phyloP scores from a whole-genome alignment of 2,888 invertebrate species.

The Lottia gigantea region DNA sequence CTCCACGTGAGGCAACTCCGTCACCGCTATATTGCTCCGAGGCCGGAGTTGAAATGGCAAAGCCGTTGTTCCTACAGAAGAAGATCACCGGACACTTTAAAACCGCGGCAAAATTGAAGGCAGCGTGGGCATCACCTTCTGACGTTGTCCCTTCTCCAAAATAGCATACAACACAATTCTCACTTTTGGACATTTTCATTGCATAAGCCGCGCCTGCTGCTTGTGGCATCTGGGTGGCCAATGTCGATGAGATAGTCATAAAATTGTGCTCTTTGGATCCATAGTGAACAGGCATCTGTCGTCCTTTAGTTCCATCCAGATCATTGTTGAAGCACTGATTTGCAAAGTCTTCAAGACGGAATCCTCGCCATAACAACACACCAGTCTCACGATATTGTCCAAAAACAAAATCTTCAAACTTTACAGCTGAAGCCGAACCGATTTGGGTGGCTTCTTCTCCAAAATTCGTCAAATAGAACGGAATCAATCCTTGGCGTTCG shows the following conservation, averaged over 20 bases:
- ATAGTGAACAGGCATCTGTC: slow-evolving; percentile 99
- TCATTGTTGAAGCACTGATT: slow-evolving; percentile 97
- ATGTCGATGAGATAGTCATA: slow-evolving; percentile 94
- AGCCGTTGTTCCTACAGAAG: slow-evolving; percentile 98
- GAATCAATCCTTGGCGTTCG: slow-evolving; percentile 94
- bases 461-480: slow-evolving; percentile 98
- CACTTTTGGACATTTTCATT: slow-evolving; percentile 80
- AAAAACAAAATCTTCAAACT: slow-evolving; percentile 86
- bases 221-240: slow-evolving; percentile 98
- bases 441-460: slow-evolving; percentile 97
- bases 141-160: slow-evolving; percentile 89
- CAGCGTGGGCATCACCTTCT: slow-evolving; percentile 98
- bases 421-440: slow-evolving; percentile 92
- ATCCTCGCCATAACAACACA: slow-evolving; percentile 92
- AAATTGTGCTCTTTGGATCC: slow-evolving; percentile 87
- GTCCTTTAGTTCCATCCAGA: slow-evolving; percentile 86
- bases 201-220: slow-evolving; percentile 90
- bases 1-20: slow-evolving; percentile 90
- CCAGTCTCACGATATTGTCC: slow-evolving; percentile 96
- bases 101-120: slow-evolving; percentile 98
- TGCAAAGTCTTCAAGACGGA: slow-evolving; percentile 84
- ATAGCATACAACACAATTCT: slow-evolving; percentile 71
- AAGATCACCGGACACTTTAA: slow-evolving; percentile 93
- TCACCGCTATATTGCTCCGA: slow-evolving; percentile 95
- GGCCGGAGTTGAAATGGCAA: slow-evolving; percentile 96